Conservation (phyloP, 2,797 vertebrate species). For the Galagoides demidoff region DNA sequence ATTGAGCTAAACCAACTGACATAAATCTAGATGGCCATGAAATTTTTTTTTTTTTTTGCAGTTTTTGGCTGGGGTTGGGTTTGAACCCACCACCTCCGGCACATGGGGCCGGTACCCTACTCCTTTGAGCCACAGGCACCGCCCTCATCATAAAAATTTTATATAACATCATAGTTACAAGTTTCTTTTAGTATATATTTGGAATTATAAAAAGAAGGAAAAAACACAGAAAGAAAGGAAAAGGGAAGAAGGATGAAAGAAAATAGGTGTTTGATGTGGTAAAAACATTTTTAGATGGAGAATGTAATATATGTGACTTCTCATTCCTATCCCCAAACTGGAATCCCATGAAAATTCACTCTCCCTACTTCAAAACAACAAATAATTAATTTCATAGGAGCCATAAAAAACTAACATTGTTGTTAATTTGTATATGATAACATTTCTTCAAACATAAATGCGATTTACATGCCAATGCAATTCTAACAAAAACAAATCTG, state of each 20-base stretch:
- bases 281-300: neutral
- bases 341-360: neutral
- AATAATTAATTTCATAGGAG: neutral
- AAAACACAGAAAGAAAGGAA: neutral
- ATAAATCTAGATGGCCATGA: neutral
- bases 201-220: neutral
- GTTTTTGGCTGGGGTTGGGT: no score
- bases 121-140: no score
- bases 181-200: neutral
- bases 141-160: neutral
- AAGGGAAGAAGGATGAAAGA: neutral
- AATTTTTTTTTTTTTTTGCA: no score
- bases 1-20: neutral
- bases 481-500: no score
- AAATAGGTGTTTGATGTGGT: neutral
- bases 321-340: neutral
- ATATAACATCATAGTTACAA: neutral
- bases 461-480: no score
- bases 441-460: neutral
- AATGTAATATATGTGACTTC: neutral
- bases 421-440: neutral
- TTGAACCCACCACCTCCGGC: no score
- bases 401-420: neutral
- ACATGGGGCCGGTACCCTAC: no score
- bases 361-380: neutral